Percentiles rank a stretch among this genome's conserved stretches.
These are phyloP conservation scores for Sturnira hondurensis DNA, from an alignment of 2,113 vertebrate genomes.

Conservation along the genomic window DNA sequence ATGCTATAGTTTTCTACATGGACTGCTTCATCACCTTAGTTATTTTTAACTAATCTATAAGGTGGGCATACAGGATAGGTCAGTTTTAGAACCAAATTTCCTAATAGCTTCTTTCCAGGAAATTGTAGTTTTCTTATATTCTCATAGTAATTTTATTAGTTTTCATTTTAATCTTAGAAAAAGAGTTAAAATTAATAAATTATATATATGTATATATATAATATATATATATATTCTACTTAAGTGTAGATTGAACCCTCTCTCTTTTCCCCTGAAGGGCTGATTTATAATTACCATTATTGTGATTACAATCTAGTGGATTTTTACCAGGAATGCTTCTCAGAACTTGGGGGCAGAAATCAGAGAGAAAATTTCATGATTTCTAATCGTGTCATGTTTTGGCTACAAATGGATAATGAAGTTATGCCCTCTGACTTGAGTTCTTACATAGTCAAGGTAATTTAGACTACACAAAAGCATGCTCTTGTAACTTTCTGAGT, in stretches of 20 bases:
- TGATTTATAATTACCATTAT: neutral
- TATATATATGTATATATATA: neutral
- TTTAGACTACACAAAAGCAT: slow-evolving; percentile 66
- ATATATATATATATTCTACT: neutral
- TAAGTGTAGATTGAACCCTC: neutral
- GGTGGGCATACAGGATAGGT: neutral
- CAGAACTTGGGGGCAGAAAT: neutral
- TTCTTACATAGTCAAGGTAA: slow-evolving; percentile 60
- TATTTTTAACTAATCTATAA: slow-evolving; percentile 25
- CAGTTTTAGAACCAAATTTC: neutral
- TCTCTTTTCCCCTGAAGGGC: neutral
- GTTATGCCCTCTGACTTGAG: slow-evolving; percentile 49
- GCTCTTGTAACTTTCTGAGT: slow-evolving; percentile 59
- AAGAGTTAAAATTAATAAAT: slow-evolving; percentile 13
- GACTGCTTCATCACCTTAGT: neutral
- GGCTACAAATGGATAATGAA: slow-evolving; percentile 47
- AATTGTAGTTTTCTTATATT: neutral
- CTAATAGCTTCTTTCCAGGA: neutral
- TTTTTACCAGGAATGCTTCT: slow-evolving; percentile 17
- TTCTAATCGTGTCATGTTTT: slow-evolving; percentile 37
- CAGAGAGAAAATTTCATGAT: neutral
- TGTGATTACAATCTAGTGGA: slow-evolving; percentile 8
- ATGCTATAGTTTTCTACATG: slow-evolving; percentile 13
- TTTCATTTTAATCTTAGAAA: slow-evolving; percentile 32
- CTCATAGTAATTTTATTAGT: neutral